phyloP scores from a whole-genome alignment of 53 echinoderm and acorn worm genomes.

The Echinometra lucunter region DNA sequence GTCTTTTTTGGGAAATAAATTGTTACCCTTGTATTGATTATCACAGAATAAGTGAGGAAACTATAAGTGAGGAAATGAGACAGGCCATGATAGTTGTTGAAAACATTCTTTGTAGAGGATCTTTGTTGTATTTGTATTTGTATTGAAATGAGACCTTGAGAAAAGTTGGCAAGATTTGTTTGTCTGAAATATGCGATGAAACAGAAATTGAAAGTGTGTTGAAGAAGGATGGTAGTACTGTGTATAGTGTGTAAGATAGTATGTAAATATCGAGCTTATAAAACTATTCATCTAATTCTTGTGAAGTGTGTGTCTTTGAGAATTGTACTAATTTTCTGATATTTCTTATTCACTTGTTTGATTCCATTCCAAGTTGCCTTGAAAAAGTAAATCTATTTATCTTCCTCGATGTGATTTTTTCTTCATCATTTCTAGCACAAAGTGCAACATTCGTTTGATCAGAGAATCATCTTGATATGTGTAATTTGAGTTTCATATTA shows the following conservation, averaged over 20 bases:
- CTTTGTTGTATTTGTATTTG: not conserved
- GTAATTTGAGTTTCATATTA: not conserved
- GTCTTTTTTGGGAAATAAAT: not conserved
- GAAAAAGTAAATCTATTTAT: conserved; percentile 31
- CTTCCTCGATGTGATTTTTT: not conserved
- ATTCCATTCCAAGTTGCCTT: conserved; percentile 55
- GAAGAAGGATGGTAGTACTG: conserved; percentile 14
- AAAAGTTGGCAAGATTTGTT: not conserved
- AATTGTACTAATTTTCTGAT: conserved; percentile 53
- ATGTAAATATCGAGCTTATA: conserved; percentile 66
- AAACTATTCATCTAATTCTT: conserved; percentile 33
- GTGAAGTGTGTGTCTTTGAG: conserved; percentile 59
- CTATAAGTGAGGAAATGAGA: no score
- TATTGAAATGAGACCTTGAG: conserved; percentile 54
- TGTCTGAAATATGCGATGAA: conserved; percentile 55
- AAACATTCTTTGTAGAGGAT: no score
- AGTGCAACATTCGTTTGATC: not conserved
- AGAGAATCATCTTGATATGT: not conserved
- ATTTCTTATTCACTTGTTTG: not conserved
- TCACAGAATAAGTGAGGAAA: no score
- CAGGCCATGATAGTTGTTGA: no score
- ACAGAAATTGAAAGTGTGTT: conserved; percentile 21
- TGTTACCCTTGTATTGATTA: not conserved
- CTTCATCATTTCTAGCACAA: conserved; percentile 19
- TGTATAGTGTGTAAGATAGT: conserved; percentile 59